Evolutionary conservation across 2,113 vertebrate genomes (phyloP), one percentile per base, ranked within the genome.

Genomic region (Hippocampus abdominalis): DNA sequence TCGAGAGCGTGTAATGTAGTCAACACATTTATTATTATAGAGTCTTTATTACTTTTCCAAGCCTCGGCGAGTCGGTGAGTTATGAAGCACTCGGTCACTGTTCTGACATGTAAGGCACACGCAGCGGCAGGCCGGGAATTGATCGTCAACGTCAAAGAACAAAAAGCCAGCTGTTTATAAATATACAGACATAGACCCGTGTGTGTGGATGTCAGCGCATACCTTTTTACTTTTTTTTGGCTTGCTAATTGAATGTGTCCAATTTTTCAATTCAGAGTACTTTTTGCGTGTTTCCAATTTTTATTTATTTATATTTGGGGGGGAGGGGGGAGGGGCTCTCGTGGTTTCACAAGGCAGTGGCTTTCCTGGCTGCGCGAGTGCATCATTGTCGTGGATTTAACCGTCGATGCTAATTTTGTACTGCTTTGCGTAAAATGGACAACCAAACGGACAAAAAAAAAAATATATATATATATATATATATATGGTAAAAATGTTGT

Each of bases 141-240:
- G 78, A 88, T 80, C 75, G 83, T 87, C 84, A 88, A 88, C 80
- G 86, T 90, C 77, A 71, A 87, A 72, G 79, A 87, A 87, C 87
- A 86, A 84, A 85, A 89, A 90, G 84, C 85, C 87, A 90, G 84
- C 86, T 90, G 89, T 90, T 92, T 90, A 91, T 91, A 91, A 84
- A 88, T 89, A 89, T 84, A 89, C 89, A 89, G 90, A 87, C 81
- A 85, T 86, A 60, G 32, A 57, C 11, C 4, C 10, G 10, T 10
- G 71, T 64, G 68, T 65, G 71, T 70, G 75, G 78, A 10, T 27
- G 61, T 42, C 61, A 13, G 68, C 70, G 62, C 76, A 73, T 72
- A 69, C n/a, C 53, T 77, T 81, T 81, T 78, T 44, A 13, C 13
- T 44, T 25, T 64, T 40, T 64, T 81, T 85, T 72, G 75, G 79